These are phyloP conservation scores for Neodon shergylaensis DNA, from an alignment of 2,113 vertebrate species.

Conservation along the genomic window DNA sequence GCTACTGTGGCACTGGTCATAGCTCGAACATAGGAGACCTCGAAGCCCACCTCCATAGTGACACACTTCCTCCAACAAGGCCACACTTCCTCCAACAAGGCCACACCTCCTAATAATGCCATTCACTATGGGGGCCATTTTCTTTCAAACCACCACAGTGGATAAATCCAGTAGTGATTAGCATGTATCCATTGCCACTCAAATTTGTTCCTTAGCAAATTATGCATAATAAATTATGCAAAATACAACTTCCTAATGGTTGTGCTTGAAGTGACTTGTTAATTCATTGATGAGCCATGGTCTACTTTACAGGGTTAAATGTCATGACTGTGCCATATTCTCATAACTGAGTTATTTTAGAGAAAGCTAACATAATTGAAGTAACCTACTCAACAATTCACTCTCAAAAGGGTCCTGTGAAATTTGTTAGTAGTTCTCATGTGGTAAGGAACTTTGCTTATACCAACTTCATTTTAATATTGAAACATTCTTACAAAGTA, in stretches of 20 bases:
- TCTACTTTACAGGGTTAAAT: background rate
- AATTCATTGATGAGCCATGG: background rate
- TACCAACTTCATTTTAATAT: conserved; percentile 45
- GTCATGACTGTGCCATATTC: background rate
- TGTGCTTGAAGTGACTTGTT: background rate
- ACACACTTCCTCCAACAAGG: background rate
- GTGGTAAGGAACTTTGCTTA: conserved; percentile 20
- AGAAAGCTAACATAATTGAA: conserved; percentile 30
- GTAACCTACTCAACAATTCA: background rate
- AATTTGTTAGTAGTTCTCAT: conserved; percentile 12
- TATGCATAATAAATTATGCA: background rate
- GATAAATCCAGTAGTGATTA: conserved; percentile 28
- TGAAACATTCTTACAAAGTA: background rate
- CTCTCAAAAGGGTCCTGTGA: background rate
- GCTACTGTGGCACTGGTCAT: background rate
- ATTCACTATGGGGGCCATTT: background rate
- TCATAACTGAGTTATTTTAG: conserved; percentile 24
- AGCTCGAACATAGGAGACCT: background rate
- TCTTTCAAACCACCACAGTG: background rate
- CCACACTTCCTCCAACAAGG: too few species aligned
- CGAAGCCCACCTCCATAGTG: background rate
- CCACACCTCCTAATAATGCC: too few species aligned
- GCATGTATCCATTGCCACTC: background rate
- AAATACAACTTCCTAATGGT: background rate
- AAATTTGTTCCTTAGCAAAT: background rate